phyloP scores from a whole-genome alignment of 2,888 invertebrate species.

The Ligdia adustata region DNA sequence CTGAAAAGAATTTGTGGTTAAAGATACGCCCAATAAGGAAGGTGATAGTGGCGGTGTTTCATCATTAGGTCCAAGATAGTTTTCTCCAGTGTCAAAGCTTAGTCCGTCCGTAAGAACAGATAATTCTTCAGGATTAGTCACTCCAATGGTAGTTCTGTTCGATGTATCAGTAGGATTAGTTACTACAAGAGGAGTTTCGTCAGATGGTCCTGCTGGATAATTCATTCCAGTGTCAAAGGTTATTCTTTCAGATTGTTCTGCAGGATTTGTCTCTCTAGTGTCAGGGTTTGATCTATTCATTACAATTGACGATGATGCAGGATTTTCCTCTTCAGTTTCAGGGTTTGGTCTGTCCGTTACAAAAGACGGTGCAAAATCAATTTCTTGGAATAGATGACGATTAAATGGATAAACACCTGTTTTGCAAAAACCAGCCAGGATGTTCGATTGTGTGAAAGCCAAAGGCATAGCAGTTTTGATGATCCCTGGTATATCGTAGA shows the following conservation, averaged over 20 bases:
- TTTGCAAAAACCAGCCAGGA: conserved; percentile 38
- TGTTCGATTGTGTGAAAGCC: conserved; percentile 38
- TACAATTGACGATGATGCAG: neutral
- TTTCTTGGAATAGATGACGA: conserved; percentile 38
- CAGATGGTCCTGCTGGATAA: too few species aligned
- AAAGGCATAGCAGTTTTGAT: conserved; percentile 34
- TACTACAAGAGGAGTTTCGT: conserved; percentile 1
- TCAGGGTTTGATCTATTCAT: neutral
- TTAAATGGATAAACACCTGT: conserved; percentile 43
- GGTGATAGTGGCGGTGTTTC: conserved; percentile 5
- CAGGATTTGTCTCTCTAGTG: too few species aligned
- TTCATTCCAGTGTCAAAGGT: too few species aligned
- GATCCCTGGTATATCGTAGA: conserved; percentile 45
- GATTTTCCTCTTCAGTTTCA: neutral
- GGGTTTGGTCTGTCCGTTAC: conserved; percentile 41
- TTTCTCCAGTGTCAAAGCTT: conserved; percentile 1
- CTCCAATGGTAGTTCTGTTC: neutral
- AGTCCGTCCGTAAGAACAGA: neutral
- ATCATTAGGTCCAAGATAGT: conserved; percentile 1
- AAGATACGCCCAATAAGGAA: neutral
- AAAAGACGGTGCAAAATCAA: conserved; percentile 41
- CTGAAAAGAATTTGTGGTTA: neutral
- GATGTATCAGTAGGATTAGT: too few species aligned
- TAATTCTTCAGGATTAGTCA: too few species aligned
- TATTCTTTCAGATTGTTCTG: too few species aligned